Conservation (phyloP, 2,888 invertebrate species). For the Drosophila infuscata region DNA sequence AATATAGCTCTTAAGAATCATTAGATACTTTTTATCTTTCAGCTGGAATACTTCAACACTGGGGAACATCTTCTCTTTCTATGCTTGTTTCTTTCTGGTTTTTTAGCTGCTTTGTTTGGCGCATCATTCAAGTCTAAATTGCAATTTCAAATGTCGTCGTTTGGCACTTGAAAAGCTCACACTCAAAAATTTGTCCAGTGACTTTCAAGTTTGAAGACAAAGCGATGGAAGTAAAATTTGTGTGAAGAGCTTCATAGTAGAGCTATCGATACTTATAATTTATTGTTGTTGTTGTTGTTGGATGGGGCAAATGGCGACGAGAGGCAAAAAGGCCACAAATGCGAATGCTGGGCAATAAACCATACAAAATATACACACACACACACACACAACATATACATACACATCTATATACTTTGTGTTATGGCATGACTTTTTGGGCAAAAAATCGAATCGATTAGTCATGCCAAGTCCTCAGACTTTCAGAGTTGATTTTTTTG, state of each 20-base stretch:
- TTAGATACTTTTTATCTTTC: neutral
- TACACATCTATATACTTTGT: constrained; percentile 14
- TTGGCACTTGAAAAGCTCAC: constrained; percentile 50
- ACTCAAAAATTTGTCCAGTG: constrained; percentile 58
- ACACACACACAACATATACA: neutral
- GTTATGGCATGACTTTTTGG: constrained; percentile 70
- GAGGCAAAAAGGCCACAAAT: constrained; percentile 31
- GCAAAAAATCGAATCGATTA: constrained; percentile 80
- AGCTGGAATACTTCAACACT: neutral
- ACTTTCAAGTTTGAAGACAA: constrained; percentile 59
- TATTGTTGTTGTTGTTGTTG: constrained; percentile 28
- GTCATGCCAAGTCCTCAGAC: constrained; percentile 73
- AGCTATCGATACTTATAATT: constrained; percentile 53
- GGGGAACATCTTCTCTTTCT: neutral
- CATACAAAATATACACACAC: constrained; percentile 2
- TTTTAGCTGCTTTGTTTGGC: constrained; percentile 26
- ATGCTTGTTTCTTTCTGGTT: neutral
- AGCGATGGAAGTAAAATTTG: constrained; percentile 37
- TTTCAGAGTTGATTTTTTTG: constrained; percentile 39
- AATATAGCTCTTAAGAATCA: neutral
- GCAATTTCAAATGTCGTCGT: constrained; percentile 57
- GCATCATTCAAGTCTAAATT: constrained; percentile 43
- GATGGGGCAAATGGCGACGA: constrained; percentile 5
- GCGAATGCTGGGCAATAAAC: constrained; percentile 35
- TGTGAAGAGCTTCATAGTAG: constrained; percentile 21